phyloP scores from a whole-genome alignment of 1,140 invertebrate species.

The Ips nitidus region DNA sequence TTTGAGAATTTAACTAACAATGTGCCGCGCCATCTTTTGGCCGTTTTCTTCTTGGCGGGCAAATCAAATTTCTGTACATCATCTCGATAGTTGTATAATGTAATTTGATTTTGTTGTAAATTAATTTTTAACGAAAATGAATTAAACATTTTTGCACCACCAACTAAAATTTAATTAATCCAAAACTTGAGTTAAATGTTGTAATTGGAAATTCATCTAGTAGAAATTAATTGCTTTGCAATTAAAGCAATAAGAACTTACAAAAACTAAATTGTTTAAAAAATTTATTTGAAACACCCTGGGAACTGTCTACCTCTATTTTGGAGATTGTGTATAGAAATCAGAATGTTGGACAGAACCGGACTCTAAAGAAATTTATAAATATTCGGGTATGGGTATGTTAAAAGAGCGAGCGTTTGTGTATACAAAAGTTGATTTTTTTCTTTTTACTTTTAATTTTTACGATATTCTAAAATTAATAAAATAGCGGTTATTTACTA shows the following conservation, averaged over 20 bases:
- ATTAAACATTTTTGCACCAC: too few relatives aligned
- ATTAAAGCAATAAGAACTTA: too few relatives aligned
- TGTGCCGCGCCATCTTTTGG: slow-evolving; percentile 48
- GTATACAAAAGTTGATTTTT: background rate
- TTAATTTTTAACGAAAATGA: too few relatives aligned
- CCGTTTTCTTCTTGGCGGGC: slow-evolving; percentile 34
- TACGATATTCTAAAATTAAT: background rate
- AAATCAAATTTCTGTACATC: slow-evolving; percentile 27
- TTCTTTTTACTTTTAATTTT: background rate
- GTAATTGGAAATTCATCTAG: too few relatives aligned
- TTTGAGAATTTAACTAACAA: slow-evolving; percentile 47
- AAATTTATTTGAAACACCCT: slow-evolving; percentile 17
- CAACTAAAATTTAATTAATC: too few relatives aligned
- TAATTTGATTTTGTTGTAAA: background rate
- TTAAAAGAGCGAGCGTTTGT: too few relatives aligned
- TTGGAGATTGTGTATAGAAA: slow-evolving; percentile 33
- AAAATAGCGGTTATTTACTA: background rate
- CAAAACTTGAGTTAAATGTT: too few relatives aligned
- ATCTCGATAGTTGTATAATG: too few relatives aligned
- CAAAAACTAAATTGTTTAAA: background rate
- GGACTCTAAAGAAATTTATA: slow-evolving; percentile 6
- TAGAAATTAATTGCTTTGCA: too few relatives aligned
- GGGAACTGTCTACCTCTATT: slow-evolving; percentile 23
- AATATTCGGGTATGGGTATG: background rate
- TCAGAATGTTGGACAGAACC: slow-evolving; percentile 22